Percentiles rank a stretch among this genome's conserved stretches.
These are phyloP conservation scores for Pan troglodytes DNA, from an alignment of 2,113 vertebrate genomes.

Conservation along the genomic window DNA sequence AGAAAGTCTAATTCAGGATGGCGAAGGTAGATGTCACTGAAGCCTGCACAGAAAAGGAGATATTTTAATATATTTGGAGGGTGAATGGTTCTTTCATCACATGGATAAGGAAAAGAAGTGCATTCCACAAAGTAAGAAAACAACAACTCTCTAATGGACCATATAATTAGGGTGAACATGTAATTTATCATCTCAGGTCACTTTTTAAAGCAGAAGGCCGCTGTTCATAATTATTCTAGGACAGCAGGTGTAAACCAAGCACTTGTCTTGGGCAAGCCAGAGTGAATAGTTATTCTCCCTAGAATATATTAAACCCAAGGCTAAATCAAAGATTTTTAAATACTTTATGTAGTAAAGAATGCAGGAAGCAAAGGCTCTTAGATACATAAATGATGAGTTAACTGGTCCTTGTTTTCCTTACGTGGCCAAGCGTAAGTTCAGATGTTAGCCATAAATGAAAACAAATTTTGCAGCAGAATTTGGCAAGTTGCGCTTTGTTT, in stretches of 20 bases:
- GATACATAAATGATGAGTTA: not conserved
- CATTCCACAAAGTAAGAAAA: not conserved
- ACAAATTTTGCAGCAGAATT: not conserved
- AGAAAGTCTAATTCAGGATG: not conserved
- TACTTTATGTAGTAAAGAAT: not conserved
- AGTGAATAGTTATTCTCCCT: not conserved
- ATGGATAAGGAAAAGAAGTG: not conserved
- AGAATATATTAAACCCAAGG: not conserved
- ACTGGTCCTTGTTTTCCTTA: not conserved
- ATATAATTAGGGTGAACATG: not conserved
- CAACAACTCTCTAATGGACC: not conserved
- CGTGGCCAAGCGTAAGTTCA: not conserved
- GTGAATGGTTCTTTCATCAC: not conserved
- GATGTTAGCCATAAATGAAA: not conserved
- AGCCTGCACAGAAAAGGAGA: not conserved
- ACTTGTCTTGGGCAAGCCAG: not conserved
- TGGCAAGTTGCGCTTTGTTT: conserved; percentile 10
- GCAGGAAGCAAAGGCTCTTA: not conserved
- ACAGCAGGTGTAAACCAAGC: not conserved
- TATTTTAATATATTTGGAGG: not conserved
- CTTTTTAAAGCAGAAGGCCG: not conserved
- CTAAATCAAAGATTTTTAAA: not conserved
- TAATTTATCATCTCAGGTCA: not conserved
- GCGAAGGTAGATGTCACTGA: not conserved
- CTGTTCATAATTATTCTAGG: not conserved